Conservation (phyloP, 92 coral and sea anemone species). For the Plumapathes pennacea region DNA sequence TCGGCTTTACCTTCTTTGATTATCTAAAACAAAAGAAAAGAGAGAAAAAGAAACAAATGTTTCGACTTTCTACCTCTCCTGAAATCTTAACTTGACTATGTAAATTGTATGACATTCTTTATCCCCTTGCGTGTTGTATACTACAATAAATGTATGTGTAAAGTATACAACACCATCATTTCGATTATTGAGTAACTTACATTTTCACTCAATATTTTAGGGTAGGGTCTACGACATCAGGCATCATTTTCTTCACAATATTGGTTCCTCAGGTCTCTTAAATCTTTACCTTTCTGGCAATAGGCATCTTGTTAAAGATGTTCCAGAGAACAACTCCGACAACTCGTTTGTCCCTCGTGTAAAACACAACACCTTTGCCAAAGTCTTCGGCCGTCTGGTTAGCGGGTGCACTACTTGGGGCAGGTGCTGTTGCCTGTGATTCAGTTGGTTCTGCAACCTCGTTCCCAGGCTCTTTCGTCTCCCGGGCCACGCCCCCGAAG, state of each 20-base stretch:
- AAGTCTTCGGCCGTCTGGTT: constrained; percentile 62
- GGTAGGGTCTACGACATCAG: too few species aligned
- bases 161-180: too few species aligned
- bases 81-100: not conserved
- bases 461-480: too few species aligned
- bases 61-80: not conserved
- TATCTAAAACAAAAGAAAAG: constrained; percentile 39
- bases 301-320: constrained; percentile 91
- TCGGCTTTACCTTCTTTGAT: constrained; percentile 87
- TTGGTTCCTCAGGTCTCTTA: too few species aligned
- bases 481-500: too few species aligned
- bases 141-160: too few species aligned
- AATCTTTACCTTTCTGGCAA: constrained; percentile 84
- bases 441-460: too few species aligned
- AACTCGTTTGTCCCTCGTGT: constrained; percentile 84
- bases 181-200: too few species aligned
- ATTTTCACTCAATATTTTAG: too few species aligned
- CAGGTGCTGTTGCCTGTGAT: constrained; percentile 11
- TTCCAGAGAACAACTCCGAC: constrained; percentile 99
- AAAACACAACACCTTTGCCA: constrained; percentile 97
- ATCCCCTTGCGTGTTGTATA: not conserved
- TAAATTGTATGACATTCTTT: not conserved
- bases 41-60: not conserved
- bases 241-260: not conserved
- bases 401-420: constrained; percentile 19